Base-by-base conservation (phyloP, 2,888 invertebrate species). In the Erebia epiphron region DNA sequence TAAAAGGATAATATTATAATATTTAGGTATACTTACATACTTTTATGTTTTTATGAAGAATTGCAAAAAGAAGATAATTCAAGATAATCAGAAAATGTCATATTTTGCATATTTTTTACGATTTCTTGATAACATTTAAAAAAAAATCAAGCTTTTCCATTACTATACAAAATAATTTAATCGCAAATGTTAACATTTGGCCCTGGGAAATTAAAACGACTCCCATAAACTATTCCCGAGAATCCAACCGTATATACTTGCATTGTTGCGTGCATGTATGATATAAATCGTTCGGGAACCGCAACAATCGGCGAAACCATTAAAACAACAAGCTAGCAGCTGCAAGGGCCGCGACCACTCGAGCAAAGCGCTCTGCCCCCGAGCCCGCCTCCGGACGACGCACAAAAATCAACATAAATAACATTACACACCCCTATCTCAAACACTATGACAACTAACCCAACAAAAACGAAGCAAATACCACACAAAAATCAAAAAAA, bases 391-490 rank as follows among this genome's bases (percentile, higher is more conserved):
- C 87, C 82, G 78, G 85, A 82, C 82, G 84, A 84, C 84, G 89
- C 87, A 90, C 90, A 89, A 88, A 91, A 92, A 91, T 91, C 92
- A 92, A 91, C 92, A 92, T 93, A 92, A 92, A 92, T 92, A 93
- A 92, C 92, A 91, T 91, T 90, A 90, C 90, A 92, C 92, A 92
- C 92, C 93, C 93, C 92, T 90, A 92, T 91, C 90, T 90, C 87
- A 88, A 83, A 90, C 88, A 90, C 89, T 84, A 85, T 86, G 84
- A 88, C 87, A 86, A 67, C 78, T 56, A 14, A 60, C 58, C 46
- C 62, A 63, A 68, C 69, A 68, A 78, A 83, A 84, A 83, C 73
- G 76, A 65, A 76, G 16, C 58, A 82, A 80, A 46, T 66, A 68
- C 72, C 74, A 68, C n/a, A 56, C 2, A 75, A 78, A 74, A 68